Base-by-base conservation (phyloP, 2,797 vertebrate species). In the Gymnocypris eckloni region DNA sequence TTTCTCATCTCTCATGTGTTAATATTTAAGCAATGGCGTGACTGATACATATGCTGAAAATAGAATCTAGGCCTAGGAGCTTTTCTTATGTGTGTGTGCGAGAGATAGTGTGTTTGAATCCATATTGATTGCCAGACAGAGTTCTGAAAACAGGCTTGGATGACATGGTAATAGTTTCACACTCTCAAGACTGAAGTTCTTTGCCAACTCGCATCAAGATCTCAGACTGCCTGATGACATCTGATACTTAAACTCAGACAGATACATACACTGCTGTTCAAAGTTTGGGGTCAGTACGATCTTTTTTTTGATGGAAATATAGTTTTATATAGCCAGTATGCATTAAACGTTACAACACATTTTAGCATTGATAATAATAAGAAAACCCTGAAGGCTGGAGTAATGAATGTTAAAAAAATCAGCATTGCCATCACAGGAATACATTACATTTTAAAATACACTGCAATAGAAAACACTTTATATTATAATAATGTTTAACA, bases 31-130 rank as follows among this genome's bases (percentile, higher is more conserved):
- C 59, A 78, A 70, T 81, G 54, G 37, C 66, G 64, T 90, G 89
- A 90, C 88, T 89, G 87, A 89, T 91, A 77, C n/a, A 83, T 83
- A 15, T 78, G 66, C 79, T 86, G 82, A 88, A 91, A 90, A 90
- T 90, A 89, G 86, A 82, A 86, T 82, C n/a, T 80, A 84, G 86
- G 33, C 54, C 69, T 76, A 11, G 77, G 45, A 84, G 61, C 76
- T 80, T 66, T 79, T 69, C 84, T 67, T 80, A 69, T 75, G 10
- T 28, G 37, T 25, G 25, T 67, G 41, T 48, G 41, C 28, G 77
- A 43, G 41, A 28, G 48, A 56, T 70, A n/a, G 54, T 33, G 64
- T 41, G 72, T 56, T 70, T 79, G 66, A 28, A 56, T 52, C 59
- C 73, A 25, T 80, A 80, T 77, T 71, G 69, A 88, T 76, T 79